These are phyloP conservation scores for Triops cancriformis DNA, from an alignment of 1,140 invertebrate species.

Conservation along the genomic window DNA sequence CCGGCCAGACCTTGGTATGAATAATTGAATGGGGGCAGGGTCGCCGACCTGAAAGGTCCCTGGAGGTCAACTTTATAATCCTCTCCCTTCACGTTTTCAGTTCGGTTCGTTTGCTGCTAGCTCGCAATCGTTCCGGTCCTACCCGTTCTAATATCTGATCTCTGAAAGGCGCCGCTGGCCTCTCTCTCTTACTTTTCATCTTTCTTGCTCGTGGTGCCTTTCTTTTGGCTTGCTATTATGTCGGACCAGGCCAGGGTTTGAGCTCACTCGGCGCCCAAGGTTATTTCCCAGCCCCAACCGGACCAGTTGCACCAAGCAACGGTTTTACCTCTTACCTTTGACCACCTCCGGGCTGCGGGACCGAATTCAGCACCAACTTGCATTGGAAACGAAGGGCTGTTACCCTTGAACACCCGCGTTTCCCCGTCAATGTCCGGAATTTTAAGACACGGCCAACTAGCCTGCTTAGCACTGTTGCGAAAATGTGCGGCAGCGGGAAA, in stretches of 20 bases:
- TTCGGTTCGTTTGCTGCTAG: neutral
- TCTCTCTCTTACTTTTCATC: neutral
- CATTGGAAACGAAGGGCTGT: neutral
- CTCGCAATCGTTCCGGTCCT: slow-evolving; percentile 8
- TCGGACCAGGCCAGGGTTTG: slow-evolving; percentile 1
- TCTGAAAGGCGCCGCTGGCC: neutral
- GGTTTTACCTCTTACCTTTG: slow-evolving; percentile 12
- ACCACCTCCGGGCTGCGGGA: slow-evolving; percentile 6
- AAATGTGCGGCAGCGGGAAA: too few species aligned
- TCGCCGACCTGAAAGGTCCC: slow-evolving; percentile 11
- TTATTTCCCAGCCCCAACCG: neutral
- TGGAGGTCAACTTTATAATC: slow-evolving; percentile 10
- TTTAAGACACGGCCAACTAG: neutral
- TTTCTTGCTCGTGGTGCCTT: neutral
- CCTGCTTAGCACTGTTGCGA: too few species aligned
- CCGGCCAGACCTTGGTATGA: neutral
- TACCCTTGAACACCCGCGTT: neutral
- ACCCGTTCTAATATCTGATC: slow-evolving; percentile 4
- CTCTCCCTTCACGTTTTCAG: slow-evolving; percentile 5
- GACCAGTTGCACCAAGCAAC: neutral
- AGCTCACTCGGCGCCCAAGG: neutral
- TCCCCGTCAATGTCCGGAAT: neutral
- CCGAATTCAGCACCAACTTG: neutral
- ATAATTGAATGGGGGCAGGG: slow-evolving; percentile 1
- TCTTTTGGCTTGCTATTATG: neutral